Evolutionary conservation across 2,888 invertebrate species (phyloP), one percentile per base, ranked within the genome.

Genomic region (Noctua fimbriata): DNA sequence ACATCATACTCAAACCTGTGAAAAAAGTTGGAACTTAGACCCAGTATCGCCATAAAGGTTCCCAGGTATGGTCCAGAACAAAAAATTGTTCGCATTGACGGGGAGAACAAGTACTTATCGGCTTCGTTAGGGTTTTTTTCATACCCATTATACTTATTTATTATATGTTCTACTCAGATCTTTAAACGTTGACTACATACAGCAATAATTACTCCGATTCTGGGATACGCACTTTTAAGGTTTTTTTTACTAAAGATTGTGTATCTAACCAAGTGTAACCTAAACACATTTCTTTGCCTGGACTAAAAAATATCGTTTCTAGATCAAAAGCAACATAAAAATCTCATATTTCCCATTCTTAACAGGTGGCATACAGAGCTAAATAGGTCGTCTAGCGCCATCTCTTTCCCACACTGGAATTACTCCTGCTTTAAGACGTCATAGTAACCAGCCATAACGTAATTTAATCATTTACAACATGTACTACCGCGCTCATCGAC

Each of bases 321-420:
- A 12, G 6, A 69, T 69, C 32, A 36, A 9, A n/a, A 66, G 16
- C 58, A 84, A 28, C 2, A 32, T 55, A 58, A 24, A 52, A 69
- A 69, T 44, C 36, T 70, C 14, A 82, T 24, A 71, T 52, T 12
- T 36, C 18, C 49, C 60, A 41, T 72, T 72, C 58, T 12, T 60
- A 9, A 44, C 44, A 36, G 36, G 36, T 36, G 4, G 4, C 36
- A 4, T 4, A 36, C 36, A 36, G 36, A 36, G 36, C 36, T 36
- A 36, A 5, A 36, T 5, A 36, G 4, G 36, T 36, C 36, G 36
- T 36, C 36, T 36, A 36, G 36, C 36, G 36, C 36, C 36, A 36
- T 36, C 36, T 36, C 36, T 36, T 36, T 36, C 36, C 36, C 36
- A 36, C 36, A 36, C 36, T 36, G 36, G 36, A 3, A 36, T 5